These are phyloP conservation scores for Dichetophora obliterata DNA, from an alignment of 2,888 invertebrate genomes.

Conservation along the genomic window DNA sequence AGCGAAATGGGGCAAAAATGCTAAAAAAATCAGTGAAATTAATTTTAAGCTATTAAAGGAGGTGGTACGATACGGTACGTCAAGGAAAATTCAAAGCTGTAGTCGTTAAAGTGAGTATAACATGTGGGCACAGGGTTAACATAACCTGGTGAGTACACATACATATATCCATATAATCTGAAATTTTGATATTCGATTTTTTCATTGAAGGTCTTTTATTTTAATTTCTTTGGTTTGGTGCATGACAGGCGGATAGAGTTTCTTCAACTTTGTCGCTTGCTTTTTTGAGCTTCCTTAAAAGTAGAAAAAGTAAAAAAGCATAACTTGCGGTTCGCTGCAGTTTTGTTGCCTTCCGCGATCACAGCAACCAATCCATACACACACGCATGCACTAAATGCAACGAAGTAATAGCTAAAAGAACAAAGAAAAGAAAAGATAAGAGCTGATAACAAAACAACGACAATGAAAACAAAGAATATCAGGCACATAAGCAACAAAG, in stretches of 20 bases:
- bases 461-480: background rate
- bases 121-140: background rate
- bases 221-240: background rate
- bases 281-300: background rate
- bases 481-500: background rate
- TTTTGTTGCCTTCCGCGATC: background rate
- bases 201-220: too few species aligned
- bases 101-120: background rate
- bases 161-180: too few species aligned
- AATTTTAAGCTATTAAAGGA: background rate
- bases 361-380: background rate
- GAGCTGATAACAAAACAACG: conserved; percentile 7
- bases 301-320: background rate
- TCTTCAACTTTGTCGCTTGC: conserved; percentile 16
- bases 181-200: background rate
- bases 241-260: background rate
- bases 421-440: background rate
- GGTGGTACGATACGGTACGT: background rate
- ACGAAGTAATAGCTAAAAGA: background rate
- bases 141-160: too few species aligned
- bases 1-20: background rate
- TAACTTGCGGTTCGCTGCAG: background rate
- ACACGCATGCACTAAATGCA: background rate
- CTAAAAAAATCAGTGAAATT: conserved; percentile 4
- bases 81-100: background rate